These are phyloP conservation scores for Myiothlypis coronata DNA, from an alignment of 2,797 vertebrate species.

Conservation along the genomic window DNA sequence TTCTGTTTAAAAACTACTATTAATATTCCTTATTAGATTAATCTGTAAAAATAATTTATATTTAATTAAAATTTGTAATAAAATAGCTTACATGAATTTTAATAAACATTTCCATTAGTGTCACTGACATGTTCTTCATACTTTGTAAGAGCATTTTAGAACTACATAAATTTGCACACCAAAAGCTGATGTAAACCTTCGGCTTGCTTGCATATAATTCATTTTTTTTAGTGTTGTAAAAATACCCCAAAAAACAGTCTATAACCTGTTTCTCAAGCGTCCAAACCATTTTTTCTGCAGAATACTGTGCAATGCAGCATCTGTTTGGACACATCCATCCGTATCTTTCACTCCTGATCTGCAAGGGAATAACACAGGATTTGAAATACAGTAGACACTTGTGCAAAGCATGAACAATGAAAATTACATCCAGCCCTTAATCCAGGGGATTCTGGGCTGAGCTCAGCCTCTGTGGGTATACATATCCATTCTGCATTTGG, in stretches of 20 bases:
- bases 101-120: not conserved
- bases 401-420: constrained; percentile 45
- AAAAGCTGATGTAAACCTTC: not conserved
- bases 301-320: not conserved
- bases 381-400: constrained; percentile 47
- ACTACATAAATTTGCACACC: not conserved
- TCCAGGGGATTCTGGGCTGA: constrained; percentile 40
- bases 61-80: not conserved
- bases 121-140: not conserved
- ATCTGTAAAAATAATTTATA: not conserved
- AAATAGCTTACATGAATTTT: not conserved
- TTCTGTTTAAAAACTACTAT: not conserved
- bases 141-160: not conserved
- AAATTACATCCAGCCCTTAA: constrained; percentile 48
- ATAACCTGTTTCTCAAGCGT: not conserved
- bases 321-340: constrained; percentile 26
- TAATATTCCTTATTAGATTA: not conserved
- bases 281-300: not conserved
- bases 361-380: constrained; percentile 11
- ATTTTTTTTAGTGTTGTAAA: not conserved
- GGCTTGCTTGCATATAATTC: not conserved
- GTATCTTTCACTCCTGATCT: not conserved
- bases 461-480: not conserved
- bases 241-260: not conserved
- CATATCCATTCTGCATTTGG: constrained; percentile 17